Percentiles rank a stretch among this genome's conserved stretches.
These are phyloP conservation scores for Kobus ellipsiprymnus DNA, from an alignment of 2,113 vertebrate species.

Conservation along the genomic window DNA sequence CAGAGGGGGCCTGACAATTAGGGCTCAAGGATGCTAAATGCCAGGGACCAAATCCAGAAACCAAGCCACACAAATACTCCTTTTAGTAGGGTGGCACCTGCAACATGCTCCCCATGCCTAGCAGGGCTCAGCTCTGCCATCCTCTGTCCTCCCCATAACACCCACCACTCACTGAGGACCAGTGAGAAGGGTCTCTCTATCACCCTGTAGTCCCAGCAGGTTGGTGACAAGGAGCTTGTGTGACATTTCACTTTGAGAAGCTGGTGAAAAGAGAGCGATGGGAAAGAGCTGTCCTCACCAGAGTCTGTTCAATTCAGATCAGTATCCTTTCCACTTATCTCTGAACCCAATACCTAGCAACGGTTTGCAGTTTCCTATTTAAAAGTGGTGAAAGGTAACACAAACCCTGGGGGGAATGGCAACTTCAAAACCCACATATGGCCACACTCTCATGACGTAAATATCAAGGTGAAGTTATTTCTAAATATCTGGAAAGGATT, in stretches of 20 bases:
- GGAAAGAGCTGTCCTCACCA: background rate
- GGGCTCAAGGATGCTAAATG: background rate
- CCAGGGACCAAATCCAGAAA: background rate
- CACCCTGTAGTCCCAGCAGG: background rate
- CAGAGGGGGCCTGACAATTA: background rate
- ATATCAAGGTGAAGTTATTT: background rate
- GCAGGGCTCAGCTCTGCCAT: background rate
- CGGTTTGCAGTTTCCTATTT: constrained; percentile 11
- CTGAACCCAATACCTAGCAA: background rate
- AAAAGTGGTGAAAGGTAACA: background rate
- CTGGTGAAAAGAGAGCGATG: rapidly evolving
- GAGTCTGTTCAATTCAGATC: background rate
- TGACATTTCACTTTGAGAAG: background rate
- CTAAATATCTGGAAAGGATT: background rate
- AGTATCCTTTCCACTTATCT: background rate
- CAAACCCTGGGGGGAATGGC: background rate
- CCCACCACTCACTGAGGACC: background rate
- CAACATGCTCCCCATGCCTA: background rate
- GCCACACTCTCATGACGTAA: background rate
- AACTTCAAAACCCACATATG: background rate
- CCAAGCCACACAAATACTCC: background rate
- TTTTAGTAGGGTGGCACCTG: background rate
- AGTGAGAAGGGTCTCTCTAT: background rate
- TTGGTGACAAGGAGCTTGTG: background rate
- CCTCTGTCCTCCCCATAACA: background rate